Percentiles rank a stretch among this genome's conserved stretches.
Conservation (phyloP, 2,113 vertebrate species). For the Equus przewalskii region DNA sequence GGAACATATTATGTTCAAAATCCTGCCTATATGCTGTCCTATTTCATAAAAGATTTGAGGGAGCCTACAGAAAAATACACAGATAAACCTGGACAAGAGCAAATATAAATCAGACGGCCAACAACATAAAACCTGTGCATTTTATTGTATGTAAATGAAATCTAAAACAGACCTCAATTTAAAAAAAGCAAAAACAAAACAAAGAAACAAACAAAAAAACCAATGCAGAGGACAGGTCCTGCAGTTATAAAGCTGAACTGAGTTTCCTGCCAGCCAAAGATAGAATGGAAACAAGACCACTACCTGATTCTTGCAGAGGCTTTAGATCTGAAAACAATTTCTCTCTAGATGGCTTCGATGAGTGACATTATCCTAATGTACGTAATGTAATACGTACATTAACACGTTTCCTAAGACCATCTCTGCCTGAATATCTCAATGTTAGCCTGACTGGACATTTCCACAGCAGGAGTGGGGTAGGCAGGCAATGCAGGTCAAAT, state of each 20-base stretch:
- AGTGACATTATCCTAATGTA: neutral
- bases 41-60: neutral
- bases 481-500: neutral
- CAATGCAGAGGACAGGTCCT: neutral
- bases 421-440: neutral
- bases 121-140: neutral
- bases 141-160: conserved; percentile 61
- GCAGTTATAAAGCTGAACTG: neutral
- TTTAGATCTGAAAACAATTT: neutral
- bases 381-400: neutral
- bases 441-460: neutral
- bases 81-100: neutral
- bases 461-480: neutral
- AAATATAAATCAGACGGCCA: conserved; percentile 43
- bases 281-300: neutral
- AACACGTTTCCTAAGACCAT: neutral
- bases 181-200: neutral
- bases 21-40: neutral
- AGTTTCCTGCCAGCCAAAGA: neutral
- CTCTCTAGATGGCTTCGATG: neutral
- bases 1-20: neutral
- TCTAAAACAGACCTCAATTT: conserved; percentile 39
- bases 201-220: neutral
- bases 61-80: neutral
- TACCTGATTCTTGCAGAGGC: neutral